Evolutionary conservation across 2,113 vertebrate species (phyloP).

Genomic region (Shinisaurus crocodilurus): DNA sequence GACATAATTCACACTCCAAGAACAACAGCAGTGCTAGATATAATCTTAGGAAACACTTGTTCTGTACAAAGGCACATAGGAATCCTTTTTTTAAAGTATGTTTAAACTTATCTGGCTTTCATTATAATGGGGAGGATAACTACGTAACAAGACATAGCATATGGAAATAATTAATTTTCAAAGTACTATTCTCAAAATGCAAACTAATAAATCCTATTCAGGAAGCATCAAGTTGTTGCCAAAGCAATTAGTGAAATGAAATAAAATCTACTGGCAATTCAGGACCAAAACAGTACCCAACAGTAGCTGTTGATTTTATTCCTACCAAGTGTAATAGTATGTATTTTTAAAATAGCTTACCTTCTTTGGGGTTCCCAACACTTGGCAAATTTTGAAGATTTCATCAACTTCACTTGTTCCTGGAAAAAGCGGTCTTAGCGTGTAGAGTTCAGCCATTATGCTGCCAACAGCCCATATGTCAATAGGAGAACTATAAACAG

Average conservation of each 20-base stretch:
- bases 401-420: slow-evolving; percentile 98
- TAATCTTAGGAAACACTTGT: not conserved
- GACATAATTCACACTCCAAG: not conserved
- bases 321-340: not conserved
- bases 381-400: slow-evolving; percentile 99
- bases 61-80: not conserved
- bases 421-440: slow-evolving; percentile 94
- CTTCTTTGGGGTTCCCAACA: slow-evolving; percentile 95
- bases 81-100: not conserved
- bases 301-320: not conserved
- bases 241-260: not conserved
- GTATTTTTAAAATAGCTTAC: slow-evolving; percentile 70
- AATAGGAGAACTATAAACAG: slow-evolving; percentile 93
- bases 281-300: not conserved
- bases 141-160: not conserved
- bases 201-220: not conserved
- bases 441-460: slow-evolving; percentile 98
- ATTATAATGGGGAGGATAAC: not conserved
- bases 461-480: slow-evolving; percentile 98
- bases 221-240: not conserved
- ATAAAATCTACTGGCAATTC: not conserved
- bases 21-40: not conserved
- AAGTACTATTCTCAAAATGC: not conserved
- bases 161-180: not conserved
- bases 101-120: slow-evolving; percentile 18